Conservation (phyloP, 30 jellyfish, hydroid and myxozoan species). For the Aurelia coerulea region DNA sequence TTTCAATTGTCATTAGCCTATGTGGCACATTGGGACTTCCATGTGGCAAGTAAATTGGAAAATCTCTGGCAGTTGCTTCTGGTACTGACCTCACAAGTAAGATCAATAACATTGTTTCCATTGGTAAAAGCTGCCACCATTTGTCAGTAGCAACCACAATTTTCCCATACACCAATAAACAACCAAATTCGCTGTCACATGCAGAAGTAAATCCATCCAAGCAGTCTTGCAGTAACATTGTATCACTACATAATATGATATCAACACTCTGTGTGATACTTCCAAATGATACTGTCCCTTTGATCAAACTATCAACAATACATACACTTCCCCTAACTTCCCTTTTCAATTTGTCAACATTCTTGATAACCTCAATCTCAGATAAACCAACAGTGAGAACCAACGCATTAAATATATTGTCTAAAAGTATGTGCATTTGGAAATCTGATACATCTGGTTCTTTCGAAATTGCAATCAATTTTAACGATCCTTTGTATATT, state of each 20-base stretch:
- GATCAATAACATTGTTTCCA: slow-evolving; percentile 78
- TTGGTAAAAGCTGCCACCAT: slow-evolving; percentile 92
- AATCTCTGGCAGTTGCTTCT: slow-evolving; percentile 75
- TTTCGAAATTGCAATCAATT: slow-evolving; percentile 68
- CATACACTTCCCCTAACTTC: slow-evolving; percentile 70
- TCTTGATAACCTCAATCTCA: slow-evolving; percentile 66
- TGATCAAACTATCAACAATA: slow-evolving; percentile 51
- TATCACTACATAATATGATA: slow-evolving; percentile 46
- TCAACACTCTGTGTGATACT: slow-evolving; percentile 78
- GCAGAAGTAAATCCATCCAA: slow-evolving; percentile 78
- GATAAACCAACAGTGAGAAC: slow-evolving; percentile 84
- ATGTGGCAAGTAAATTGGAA: slow-evolving; percentile 90
- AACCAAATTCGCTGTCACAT: slow-evolving; percentile 97
- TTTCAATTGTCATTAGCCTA: slow-evolving; percentile 79
- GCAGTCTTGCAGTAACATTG: slow-evolving; percentile 57
- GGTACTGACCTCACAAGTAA: slow-evolving; percentile 66
- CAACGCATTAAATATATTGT: slow-evolving; percentile 74
- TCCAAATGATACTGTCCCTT: slow-evolving; percentile 54
- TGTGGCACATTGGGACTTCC: slow-evolving; percentile 98
- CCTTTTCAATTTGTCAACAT: slow-evolving; percentile 83
- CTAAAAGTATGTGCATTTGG: slow-evolving; percentile 59
- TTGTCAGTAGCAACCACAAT: slow-evolving; percentile 94
- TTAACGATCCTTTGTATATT: slow-evolving; percentile 65
- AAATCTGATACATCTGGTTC: slow-evolving; percentile 54
- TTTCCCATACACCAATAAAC: slow-evolving; percentile 79